Evolutionary conservation across 2,113 vertebrate genomes (phyloP), one percentile per base, ranked within the genome.

Genomic region (Ailuropoda melanoleuca): DNA sequence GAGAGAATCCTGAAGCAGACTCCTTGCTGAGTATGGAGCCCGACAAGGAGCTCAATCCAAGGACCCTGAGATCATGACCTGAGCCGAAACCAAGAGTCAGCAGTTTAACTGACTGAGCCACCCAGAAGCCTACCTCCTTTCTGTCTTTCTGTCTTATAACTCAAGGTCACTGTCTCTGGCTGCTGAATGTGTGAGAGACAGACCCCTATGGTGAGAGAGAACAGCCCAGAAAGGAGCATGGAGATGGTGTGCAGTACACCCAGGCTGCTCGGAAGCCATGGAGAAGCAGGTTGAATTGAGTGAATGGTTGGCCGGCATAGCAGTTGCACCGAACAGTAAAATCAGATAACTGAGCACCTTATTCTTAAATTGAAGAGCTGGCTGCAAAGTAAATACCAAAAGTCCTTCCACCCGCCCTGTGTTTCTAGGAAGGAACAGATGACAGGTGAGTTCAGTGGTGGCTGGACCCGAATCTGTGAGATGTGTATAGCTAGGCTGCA

Each of bases 401-500:
- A 48, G 74, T 62, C 43, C 39, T 89, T 8, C 18, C 18, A n/a
- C 21, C 56, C 10, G 31, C 56, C 37, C 85, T 8, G n/a, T 24
- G 39, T 23, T 12, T 55, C n/a, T 31, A 48, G 31, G 21, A 53
- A 58, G 58, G 26, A 62, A 8, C 56, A 21, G 62, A 43, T 19
- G 29, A 2, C 26, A 23, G 37, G 26, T 34, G 48, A 23, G 15
- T 12, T 60, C 10, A 11, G 4, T 8, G 34, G 82, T 10, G 5
- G 18, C 62, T 26, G 12, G 34, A 60, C 24, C 29, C 43, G 0
- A 3, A 0, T 34, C 39, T 50, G 17, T 78, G 3, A 31, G n/a
- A 23, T 13, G 4, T 1, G 1, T 8, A 3, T 18, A 18, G 19
- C 26, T 15, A 46, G 46, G 4, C 37, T 83, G 11, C 19, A 0